Percentiles rank a stretch among this genome's conserved stretches.
These are phyloP conservation scores for Pomacea canaliculata DNA, from an alignment of 2,888 invertebrate species.

Conservation along the genomic window DNA sequence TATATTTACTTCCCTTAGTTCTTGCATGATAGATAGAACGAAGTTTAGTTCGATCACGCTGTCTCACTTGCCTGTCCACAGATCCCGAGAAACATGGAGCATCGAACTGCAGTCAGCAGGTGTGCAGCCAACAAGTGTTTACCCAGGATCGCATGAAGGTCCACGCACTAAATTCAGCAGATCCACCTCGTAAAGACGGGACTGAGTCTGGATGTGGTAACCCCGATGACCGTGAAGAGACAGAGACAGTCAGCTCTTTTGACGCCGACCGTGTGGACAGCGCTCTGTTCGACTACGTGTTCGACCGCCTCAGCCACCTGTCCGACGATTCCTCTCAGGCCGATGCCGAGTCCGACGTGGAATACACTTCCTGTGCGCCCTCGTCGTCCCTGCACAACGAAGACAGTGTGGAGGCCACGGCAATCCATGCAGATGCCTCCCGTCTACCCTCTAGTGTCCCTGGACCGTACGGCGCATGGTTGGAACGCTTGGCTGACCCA, in stretches of 20 bases:
- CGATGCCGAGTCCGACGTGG: constrained; percentile 5
- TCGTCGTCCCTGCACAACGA: constrained; percentile 19
- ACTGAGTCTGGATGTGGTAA: background rate
- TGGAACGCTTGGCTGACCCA: too few relatives aligned
- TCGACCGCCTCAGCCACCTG: constrained; percentile 11
- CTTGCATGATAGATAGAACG: too few relatives aligned
- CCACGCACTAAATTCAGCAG: background rate
- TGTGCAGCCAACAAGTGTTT: background rate
- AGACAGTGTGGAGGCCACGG: constrained; percentile 8
- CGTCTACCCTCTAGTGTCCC: background rate
- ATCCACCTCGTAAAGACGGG: background rate
- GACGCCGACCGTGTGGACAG: constrained; percentile 27
- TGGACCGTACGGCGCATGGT: background rate
- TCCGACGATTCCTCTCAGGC: constrained; percentile 5
- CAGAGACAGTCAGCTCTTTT: constrained; percentile 11
- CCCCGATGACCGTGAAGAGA: background rate
- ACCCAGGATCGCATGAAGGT: background rate
- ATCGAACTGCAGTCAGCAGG: background rate
- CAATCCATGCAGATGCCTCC: constrained; percentile 7
- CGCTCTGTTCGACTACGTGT: constrained; percentile 19
- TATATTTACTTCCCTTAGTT: too few relatives aligned
- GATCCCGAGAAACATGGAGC: constrained; percentile 4
- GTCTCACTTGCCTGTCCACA: background rate
- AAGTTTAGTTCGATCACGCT: too few relatives aligned
- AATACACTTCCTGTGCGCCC: constrained; percentile 8